These are phyloP conservation scores for Ridgeia piscesae DNA, from an alignment of 1,140 invertebrate genomes.

Conservation along the genomic window DNA sequence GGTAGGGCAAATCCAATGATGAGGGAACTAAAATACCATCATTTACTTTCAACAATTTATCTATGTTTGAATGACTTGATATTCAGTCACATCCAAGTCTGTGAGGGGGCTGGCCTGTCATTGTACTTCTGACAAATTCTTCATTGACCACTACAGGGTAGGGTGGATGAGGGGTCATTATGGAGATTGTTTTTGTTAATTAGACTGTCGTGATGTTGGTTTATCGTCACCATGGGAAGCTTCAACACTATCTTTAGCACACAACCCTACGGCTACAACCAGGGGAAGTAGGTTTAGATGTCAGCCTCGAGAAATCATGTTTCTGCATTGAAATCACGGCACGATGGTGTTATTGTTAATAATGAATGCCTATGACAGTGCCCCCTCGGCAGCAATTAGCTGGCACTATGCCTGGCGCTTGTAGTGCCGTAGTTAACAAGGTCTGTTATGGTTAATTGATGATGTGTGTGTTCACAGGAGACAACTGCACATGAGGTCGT, in stretches of 20 bases:
- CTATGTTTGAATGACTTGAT: too few species aligned
- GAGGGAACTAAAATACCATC: too few species aligned
- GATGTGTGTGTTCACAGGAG: conserved; percentile 64
- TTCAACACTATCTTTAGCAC: neutral
- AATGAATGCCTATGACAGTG: neutral
- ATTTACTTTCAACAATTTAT: too few species aligned
- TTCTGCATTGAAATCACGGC: neutral
- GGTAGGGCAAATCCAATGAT: too few species aligned
- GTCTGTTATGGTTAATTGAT: neutral
- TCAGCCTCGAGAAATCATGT: neutral
- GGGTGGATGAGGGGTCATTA: too few species aligned
- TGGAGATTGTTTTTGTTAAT: too few species aligned
- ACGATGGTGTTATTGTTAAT: neutral
- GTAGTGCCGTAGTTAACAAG: neutral
- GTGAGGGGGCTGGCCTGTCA: too few species aligned
- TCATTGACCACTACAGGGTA: too few species aligned
- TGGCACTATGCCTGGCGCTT: neutral
- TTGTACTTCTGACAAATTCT: too few species aligned
- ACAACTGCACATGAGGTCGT: conserved; percentile 97
- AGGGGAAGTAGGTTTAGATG: neutral
- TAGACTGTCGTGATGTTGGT: too few species aligned
- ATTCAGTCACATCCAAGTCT: too few species aligned
- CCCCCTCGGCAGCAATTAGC: neutral
- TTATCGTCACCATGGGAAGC: neutral
- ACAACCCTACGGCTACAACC: neutral